Evolutionary conservation across 2,888 invertebrate species (phyloP), one percentile per base, ranked within the genome.

Genomic region (Tortrix viridana): DNA sequence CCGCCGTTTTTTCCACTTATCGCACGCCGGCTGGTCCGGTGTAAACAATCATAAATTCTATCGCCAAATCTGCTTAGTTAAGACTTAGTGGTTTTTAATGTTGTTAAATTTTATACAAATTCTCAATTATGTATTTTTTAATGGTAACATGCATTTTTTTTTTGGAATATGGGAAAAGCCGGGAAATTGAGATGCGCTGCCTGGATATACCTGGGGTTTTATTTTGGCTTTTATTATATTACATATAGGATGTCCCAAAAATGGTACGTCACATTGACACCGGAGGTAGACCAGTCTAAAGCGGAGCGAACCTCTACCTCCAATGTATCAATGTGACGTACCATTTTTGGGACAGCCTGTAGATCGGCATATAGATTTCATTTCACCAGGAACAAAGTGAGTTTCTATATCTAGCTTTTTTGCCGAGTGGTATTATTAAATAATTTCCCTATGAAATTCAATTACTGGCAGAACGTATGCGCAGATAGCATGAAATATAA

Each of bases 11-110:
- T 59, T 41, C 50, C 38, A 43, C 19, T 50, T 46, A 67, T 74
- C 69, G 63, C 71, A 71, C 46, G 23, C 54, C 65, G 69, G 41
- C 18, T 60, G 60, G 61, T 65, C 56, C 64, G 64, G 61, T 69
- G 73, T 76, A 77, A 77, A 79, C 76, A 81, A 71, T 74, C 74
- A 75, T 79, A 79, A 82, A 80, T 82, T 76, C 72, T 70, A 71
- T 71, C 74, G 71, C 73, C 66, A 71, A 79, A 83, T 80, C 82
- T 77, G 82, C 81, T 81, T 83, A 81, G 75, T 75, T 82, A 72
- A 69, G 67, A 77, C 77, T 74, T 73, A 70, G 71, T 73, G 69
- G 71, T 73, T 77, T 80, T 76, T 80, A 82, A 81, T 78, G 79
- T 79, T 76, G 76, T 82, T 79, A 80, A 79, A 78, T 79, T 79